phyloP scores from a whole-genome alignment of 2,113 vertebrate genomes.

The Pterocles burchelli region DNA sequence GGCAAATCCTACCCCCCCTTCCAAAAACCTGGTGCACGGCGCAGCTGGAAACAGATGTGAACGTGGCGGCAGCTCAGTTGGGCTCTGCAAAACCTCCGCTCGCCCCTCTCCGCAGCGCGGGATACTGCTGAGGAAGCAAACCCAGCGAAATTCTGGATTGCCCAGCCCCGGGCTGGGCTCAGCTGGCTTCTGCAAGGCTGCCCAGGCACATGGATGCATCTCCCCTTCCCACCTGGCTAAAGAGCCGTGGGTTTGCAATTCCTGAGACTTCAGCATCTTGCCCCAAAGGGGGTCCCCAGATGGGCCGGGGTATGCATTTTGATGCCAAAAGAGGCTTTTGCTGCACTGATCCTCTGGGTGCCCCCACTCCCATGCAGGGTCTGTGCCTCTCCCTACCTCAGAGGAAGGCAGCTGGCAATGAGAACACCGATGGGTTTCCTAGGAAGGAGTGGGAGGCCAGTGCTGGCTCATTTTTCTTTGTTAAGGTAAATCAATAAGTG shows the following conservation, averaged over 20 bases:
- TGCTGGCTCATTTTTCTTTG: neutral
- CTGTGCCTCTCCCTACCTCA: neutral
- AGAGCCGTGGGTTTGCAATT: neutral
- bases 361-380: neutral
- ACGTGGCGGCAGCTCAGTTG: slow-evolving; percentile 1
- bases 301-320: fast-evolving
- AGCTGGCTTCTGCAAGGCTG: neutral
- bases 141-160: neutral
- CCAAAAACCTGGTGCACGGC: neutral
- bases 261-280: fast-evolving
- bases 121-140: neutral
- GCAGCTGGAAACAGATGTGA: slow-evolving; percentile 74
- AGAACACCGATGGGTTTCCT: neutral
- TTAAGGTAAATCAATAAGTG: neutral
- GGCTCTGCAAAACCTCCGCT: neutral
- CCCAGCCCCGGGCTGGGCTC: fast-evolving
- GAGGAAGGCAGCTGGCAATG: neutral
- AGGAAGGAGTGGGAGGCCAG: neutral
- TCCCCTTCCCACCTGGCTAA: neutral
- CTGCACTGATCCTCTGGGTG: neutral
- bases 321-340: neutral
- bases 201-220: neutral
- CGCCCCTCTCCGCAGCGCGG: neutral
- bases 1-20: neutral
- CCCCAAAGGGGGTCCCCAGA: neutral